Base-by-base conservation (phyloP, 2,797 vertebrate genomes). In the Ambastaia sidthimunki region DNA sequence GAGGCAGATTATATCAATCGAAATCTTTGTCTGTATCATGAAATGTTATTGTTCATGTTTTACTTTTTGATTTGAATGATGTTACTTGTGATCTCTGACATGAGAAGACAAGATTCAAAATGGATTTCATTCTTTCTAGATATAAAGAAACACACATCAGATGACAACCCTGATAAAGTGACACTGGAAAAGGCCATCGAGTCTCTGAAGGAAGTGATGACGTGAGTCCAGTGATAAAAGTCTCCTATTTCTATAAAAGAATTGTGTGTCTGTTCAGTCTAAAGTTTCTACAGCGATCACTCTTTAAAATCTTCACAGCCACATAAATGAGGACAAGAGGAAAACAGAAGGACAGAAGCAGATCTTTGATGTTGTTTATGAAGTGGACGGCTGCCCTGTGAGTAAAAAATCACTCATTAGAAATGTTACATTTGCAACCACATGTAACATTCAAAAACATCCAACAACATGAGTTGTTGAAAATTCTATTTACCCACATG, bases 291-390 rank as follows among this genome's bases (percentile, higher is more conserved):
- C 31, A 1, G 9, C 3, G 1, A 7, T 7, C 0, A 52, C 23
- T 71, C 54, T 68, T 16, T 84, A 11, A 48, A 19, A 55, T 59
- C 10, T 16, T 71, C 47, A 81, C 85, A 99, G 98, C 48, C 97
- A 99, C 87, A 99, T 99, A 88, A 99, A 99, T 60, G 98, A 99
- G 88, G 98, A 99, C 91, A 99, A 99, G 92, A 96, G 98, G 83
- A 99, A 98, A 93, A 99, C 98, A 0, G 98, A 99, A 87, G 96
- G 96, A 65, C 97, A 99, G 87, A 97, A 96, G 88, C 97, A 98
- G 88, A 98, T 99, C 89, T 99, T 99, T 87, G 97, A 99, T 1
- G 97, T 99, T 12, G 97, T 99, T 82, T 99, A 99, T 89, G 97
- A 99, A 92, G 98, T 99, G 41, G 98, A 98, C 80, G 97, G 97